Evolutionary conservation across 2,888 invertebrate species (phyloP).

Genomic region (Atethmia centrago): DNA sequence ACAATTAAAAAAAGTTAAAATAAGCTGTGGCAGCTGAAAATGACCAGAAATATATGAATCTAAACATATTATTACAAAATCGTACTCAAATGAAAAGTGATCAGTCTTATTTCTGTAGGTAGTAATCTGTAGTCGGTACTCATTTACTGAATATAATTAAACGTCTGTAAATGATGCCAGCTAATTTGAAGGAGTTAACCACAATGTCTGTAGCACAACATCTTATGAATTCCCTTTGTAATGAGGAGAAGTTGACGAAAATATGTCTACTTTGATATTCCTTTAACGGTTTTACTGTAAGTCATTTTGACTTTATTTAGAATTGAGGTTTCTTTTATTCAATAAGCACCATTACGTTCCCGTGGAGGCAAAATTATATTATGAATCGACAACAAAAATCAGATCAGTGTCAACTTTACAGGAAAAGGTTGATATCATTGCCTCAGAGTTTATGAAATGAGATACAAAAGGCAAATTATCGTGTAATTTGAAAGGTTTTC

Average conservation of each 20-base stretch:
- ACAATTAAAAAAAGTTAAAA: too few relatives aligned
- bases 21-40: too few relatives aligned
- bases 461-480: constrained; percentile 51
- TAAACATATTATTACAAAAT: too few relatives aligned
- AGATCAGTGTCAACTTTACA: constrained; percentile 13
- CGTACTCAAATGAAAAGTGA: constrained; percentile 10
- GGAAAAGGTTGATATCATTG: constrained; percentile 11
- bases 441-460: constrained; percentile 28
- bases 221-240: constrained; percentile 52
- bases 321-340: constrained; percentile 40
- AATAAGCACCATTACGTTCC: constrained; percentile 32
- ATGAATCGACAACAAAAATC: constrained; percentile 28
- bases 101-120: constrained; percentile 11
- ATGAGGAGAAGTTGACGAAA: constrained; percentile 38
- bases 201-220: constrained; percentile 31
- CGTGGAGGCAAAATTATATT: constrained; percentile 24
- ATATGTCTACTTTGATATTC: constrained; percentile 41
- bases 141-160: constrained; percentile 30
- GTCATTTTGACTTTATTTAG: constrained; percentile 32
- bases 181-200: constrained; percentile 47
- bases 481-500: constrained; percentile 70
- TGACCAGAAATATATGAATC: too few relatives aligned
- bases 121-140: constrained; percentile 15
- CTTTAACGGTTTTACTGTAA: constrained; percentile 21
- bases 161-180: constrained; percentile 44